phyloP scores from a whole-genome alignment of 2,888 invertebrate genomes.

The Eutolmus rufibarbis region DNA sequence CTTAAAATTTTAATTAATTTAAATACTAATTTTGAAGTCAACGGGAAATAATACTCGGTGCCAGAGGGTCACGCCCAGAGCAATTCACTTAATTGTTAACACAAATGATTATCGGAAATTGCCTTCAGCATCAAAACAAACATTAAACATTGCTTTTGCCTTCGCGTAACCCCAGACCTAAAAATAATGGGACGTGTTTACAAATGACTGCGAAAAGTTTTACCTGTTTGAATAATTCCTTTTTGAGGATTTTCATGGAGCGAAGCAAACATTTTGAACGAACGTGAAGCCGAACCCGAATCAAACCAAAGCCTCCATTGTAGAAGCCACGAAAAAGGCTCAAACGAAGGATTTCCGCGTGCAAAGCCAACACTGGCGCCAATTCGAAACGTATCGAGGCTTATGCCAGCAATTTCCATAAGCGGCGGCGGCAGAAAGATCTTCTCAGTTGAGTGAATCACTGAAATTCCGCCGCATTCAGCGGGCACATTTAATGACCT shows the following conservation, averaged over 20 bases:
- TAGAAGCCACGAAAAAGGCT: neutral
- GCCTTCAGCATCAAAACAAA: neutral
- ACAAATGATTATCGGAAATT: neutral
- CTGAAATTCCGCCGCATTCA: neutral
- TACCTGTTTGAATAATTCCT: neutral
- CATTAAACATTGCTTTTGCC: neutral
- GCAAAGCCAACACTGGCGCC: neutral
- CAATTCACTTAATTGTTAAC: neutral
- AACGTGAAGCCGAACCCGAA: neutral
- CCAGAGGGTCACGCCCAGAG: neutral
- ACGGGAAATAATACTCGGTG: too few relatives aligned
- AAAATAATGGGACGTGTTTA: neutral
- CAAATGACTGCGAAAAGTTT: neutral
- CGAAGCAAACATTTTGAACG: neutral
- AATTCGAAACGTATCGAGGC: neutral
- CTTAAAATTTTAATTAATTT: neutral
- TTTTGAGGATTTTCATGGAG: neutral
- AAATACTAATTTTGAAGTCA: neutral
- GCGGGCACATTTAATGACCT: neutral
- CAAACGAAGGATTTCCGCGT: neutral
- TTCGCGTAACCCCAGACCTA: neutral
- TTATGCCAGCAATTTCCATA: neutral
- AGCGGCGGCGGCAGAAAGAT: neutral
- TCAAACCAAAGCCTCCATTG: neutral
- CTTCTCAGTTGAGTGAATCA: neutral